Base-by-base conservation (phyloP, 2,888 invertebrate species). In the Azorinus chamasolen region DNA sequence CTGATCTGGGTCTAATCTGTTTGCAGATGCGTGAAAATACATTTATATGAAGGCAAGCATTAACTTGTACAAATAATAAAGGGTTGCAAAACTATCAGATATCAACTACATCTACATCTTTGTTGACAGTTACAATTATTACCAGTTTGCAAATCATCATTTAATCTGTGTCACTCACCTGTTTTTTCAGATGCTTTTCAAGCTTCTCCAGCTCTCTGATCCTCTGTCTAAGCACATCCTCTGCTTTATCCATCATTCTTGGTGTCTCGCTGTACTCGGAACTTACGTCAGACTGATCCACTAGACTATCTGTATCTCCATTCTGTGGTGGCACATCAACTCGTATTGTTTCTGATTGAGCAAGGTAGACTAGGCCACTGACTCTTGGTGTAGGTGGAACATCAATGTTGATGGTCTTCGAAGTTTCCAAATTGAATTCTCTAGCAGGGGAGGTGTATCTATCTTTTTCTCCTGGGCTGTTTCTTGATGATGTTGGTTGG, bases 151-250 rank as follows among this genome's bases (percentile, higher is more conserved):
- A n/a, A n/a, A n/a, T n/a, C n/a, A n/a, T n/a, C n/a, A n/a, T n/a
- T n/a, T 32, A 16, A 18, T 45, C 45, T 45, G 24, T 51, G 57
- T 37, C 46, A 61, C 59, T 55, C 73, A 91, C 91, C 89, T 91
- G 91, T 62, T 86, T 82, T 77, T 85, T 88, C 20, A 89, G 84
- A 68, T 91, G 90, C 51, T 83, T 88, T 57, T 92, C 91, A 62
- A 90, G 83, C 53, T 87, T 86, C 79, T 91, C 90, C 71, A 92
- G 83, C 63, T 91, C 91, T 27, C 76, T 69, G 73, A 91, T 89
- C 63, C 89, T 79, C 84, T 90, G 88, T 37, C 86, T 78, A 39
- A 91, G 83, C 8, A 91, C 80, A 45, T 89, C 90, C 54, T 91
- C 91, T 5, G 91, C 90, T 53, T 86, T 85, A 32, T 91, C 91